Base-by-base conservation (phyloP, 2,113 vertebrate species). In the Callionymus lyra region DNA sequence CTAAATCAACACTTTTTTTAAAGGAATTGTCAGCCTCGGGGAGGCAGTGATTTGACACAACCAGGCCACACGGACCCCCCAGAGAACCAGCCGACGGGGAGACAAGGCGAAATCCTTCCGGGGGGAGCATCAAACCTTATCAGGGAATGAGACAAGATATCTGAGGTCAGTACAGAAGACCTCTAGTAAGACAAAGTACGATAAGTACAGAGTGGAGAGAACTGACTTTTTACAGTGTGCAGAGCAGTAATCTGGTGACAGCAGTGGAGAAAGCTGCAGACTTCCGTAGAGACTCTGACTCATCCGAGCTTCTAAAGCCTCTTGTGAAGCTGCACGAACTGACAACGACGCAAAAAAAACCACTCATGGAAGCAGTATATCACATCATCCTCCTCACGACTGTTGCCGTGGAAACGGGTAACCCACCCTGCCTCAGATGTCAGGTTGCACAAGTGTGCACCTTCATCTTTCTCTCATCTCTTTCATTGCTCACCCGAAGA, bases 391-490 rank as follows among this genome's bases (percentile, higher is more conserved):
- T 14, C 16, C 14, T 27, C 55, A 2, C 34, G 53, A 41, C 16
- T 9, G 58, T 75, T 68, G 54, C 66, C 61, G 71, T 71, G 63
- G 75, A 68, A 51, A 80, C 72, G 40, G 39, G 38, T 36, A n/a
- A n/a, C n/a, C n/a, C n/a, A n/a, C n/a, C n/a, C n/a, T n/a, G 46
- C 45, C 50, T 61, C 21, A 8, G 21, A 8, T 27, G 21, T 27
- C 21, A 27, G 21, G 21, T 27, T 5, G 21, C 21, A 27, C 21
- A 4, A 27, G 21, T 27, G 21, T 27, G 21, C 21, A 27, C 4
- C 21, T 27, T 8, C 21, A 8, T 5, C 4, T 27, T 27, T 8
- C 21, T 27, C 27, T 50, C 21, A 16, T 2, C 12, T 15, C 10
- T 38, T 34, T 40, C 15, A n/a, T 31, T 38, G n/a, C 36, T 17